These are phyloP conservation scores for Tanytarsus gracilentus DNA, from an alignment of 2,888 invertebrate species.

Conservation along the genomic window DNA sequence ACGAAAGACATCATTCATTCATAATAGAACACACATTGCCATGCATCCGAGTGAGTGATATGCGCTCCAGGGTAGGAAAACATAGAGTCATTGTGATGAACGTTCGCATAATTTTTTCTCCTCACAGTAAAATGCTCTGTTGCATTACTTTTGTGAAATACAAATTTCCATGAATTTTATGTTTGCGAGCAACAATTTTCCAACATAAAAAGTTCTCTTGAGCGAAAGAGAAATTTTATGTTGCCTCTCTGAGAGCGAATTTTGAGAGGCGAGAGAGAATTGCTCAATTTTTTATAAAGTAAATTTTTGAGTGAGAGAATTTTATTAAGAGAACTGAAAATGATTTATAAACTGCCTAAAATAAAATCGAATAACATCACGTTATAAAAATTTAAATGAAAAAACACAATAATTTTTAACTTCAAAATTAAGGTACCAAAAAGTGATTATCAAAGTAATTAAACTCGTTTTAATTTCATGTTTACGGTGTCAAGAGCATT, in stretches of 20 bases:
- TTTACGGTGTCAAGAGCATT: too few species aligned
- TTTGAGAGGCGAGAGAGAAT: background rate
- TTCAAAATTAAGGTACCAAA: too few species aligned
- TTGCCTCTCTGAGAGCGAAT: background rate
- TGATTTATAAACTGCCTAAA: too few species aligned
- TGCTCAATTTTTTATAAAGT: background rate
- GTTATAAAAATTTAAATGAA: too few species aligned
- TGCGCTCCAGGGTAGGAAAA: background rate
- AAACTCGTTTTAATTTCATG: too few species aligned
- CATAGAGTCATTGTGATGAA: conserved; percentile 5
- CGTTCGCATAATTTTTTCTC: background rate
- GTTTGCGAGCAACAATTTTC: conserved; percentile 19
- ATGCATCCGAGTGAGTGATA: too few species aligned
- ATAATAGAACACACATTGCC: background rate
- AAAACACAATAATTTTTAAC: too few species aligned
- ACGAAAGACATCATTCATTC: conserved; percentile 19
- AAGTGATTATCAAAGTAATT: too few species aligned
- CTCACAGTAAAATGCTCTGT: background rate
- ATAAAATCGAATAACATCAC: too few species aligned
- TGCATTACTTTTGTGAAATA: conserved; percentile 2
- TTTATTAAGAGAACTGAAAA: background rate
- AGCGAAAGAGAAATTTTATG: background rate
- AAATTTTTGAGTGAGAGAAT: background rate
- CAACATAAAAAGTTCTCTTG: background rate
- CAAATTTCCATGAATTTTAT: background rate